These are phyloP conservation scores for Muscicapa comitata DNA, from an alignment of 2,797 vertebrate species.

Conservation along the genomic window DNA sequence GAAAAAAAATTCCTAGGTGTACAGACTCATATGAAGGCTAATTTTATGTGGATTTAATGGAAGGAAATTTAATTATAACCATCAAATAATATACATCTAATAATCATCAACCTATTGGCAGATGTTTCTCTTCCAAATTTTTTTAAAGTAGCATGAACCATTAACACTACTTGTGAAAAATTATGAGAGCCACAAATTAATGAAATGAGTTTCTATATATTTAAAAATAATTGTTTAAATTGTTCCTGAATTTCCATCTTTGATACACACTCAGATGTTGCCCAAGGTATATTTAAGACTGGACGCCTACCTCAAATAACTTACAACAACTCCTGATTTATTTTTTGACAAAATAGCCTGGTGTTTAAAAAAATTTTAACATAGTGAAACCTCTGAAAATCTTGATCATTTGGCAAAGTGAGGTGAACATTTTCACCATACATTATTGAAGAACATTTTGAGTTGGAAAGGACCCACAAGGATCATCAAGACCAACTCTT, in stretches of 20 bases:
- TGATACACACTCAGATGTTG: not conserved
- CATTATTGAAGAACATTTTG: not conserved
- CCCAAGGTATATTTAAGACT: not conserved
- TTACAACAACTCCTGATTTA: not conserved
- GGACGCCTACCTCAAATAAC: not conserved
- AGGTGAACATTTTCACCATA: not conserved
- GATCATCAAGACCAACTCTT: accelerated
- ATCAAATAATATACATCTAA: not conserved
- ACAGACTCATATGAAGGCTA: not conserved
- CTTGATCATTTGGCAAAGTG: not conserved
- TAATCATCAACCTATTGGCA: not conserved
- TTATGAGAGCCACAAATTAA: not conserved
- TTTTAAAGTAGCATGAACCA: not conserved
- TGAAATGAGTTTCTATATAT: not conserved
- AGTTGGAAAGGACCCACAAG: not conserved
- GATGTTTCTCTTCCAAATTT: not conserved
- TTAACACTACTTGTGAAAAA: not conserved
- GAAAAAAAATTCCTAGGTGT: not conserved
- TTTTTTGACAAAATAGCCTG: not conserved
- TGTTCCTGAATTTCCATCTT: not conserved
- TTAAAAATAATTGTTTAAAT: not conserved
- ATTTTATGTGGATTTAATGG: not conserved
- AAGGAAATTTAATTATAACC: not conserved
- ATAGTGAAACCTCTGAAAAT: not conserved
- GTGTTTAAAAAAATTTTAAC: not conserved